These are phyloP conservation scores for Sarcophaga bullata DNA, from an alignment of 1,140 invertebrate species.

Conservation along the genomic window DNA sequence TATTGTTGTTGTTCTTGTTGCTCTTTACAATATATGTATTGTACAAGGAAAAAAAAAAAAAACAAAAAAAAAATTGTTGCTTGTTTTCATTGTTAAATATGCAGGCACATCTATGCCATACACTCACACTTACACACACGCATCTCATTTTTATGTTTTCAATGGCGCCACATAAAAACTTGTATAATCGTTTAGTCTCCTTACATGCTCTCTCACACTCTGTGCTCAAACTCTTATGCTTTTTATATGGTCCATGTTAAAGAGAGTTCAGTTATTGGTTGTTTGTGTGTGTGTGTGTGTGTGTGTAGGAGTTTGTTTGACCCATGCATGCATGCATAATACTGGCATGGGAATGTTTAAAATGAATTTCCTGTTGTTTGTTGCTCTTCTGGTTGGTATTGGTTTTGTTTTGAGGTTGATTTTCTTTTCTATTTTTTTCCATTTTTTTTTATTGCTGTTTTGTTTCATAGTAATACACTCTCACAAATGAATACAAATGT, in stretches of 20 bases:
- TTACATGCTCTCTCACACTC: neutral
- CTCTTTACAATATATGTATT: too few relatives aligned
- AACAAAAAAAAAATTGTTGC: neutral
- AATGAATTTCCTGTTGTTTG: neutral
- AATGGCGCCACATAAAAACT: neutral
- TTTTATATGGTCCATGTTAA: too few relatives aligned
- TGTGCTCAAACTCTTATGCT: too few relatives aligned
- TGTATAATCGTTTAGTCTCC: neutral
- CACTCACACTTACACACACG: too few relatives aligned
- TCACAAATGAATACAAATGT: conserved; percentile 1
- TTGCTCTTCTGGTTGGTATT: neutral
- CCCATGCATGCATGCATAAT: neutral
- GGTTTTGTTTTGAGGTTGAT: conserved; percentile 1
- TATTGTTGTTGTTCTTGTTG: neutral
- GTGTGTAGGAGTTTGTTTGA: too few relatives aligned
- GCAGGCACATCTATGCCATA: too few relatives aligned
- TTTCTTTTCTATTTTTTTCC: neutral
- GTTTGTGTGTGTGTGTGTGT: too few relatives aligned
- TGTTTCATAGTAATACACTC: too few relatives aligned
- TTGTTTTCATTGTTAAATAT: neutral
- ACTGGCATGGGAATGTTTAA: neutral
- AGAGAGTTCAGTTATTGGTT: too few relatives aligned
- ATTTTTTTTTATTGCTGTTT: too few relatives aligned
- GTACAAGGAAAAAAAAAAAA: too few relatives aligned
- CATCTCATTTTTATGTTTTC: neutral